phyloP scores from a whole-genome alignment of 1,140 invertebrate species.

The Antheraea mylitta region DNA sequence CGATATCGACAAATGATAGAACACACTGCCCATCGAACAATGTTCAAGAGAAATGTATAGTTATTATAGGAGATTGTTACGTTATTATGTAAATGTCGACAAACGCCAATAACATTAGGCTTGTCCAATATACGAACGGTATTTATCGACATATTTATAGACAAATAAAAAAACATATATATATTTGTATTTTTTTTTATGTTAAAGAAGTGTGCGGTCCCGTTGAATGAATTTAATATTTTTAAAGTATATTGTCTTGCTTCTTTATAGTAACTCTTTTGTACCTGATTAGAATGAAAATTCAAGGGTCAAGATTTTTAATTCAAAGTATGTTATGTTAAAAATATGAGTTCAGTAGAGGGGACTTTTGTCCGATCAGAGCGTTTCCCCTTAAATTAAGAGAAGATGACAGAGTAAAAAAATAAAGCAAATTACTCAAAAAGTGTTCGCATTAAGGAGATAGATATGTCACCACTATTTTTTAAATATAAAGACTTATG shows the following conservation, averaged over 20 bases:
- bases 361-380: too few relatives aligned
- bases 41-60: background rate
- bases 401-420: too few relatives aligned
- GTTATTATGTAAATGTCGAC: background rate
- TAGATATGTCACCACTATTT: too few relatives aligned
- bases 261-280: background rate
- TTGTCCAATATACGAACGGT: background rate
- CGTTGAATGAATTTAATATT: background rate
- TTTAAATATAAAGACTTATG: too few relatives aligned
- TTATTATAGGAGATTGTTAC: background rate
- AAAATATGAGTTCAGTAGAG: too few relatives aligned
- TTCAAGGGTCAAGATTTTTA: too few relatives aligned
- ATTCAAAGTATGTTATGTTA: too few relatives aligned
- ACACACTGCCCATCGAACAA: constrained; percentile 1
- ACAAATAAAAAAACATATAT: background rate
- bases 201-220: background rate
- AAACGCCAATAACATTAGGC: background rate
- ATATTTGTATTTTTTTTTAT: background rate
- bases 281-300: background rate
- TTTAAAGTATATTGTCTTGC: background rate
- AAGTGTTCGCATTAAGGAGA: too few relatives aligned
- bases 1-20: background rate
- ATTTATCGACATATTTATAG: background rate
- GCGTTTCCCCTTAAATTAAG: too few relatives aligned
- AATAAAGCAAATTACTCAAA: too few relatives aligned